These are phyloP conservation scores for Hyphantria cunea DNA, from an alignment of 1,140 invertebrate species.

Conservation along the genomic window DNA sequence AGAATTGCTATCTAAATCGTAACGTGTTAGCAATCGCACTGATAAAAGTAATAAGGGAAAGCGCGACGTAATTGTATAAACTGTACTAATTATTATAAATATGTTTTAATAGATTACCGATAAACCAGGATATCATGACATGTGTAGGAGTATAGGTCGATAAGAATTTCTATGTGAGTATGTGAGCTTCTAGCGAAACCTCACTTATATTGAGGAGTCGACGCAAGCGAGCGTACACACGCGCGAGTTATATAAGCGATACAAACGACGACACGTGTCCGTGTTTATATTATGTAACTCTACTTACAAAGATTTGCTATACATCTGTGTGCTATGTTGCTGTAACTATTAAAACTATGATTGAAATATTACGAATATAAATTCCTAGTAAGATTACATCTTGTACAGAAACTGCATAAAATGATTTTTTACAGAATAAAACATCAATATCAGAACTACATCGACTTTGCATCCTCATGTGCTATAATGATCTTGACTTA, in stretches of 20 bases:
- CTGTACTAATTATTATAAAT: background rate
- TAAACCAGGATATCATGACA: too few species aligned
- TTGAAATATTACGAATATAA: constrained; percentile 9
- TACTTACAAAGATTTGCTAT: constrained; percentile 28
- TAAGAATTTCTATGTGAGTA: too few species aligned
- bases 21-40: background rate
- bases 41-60: constrained; percentile 1
- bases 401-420: too few species aligned
- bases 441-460: too few species aligned
- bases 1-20: constrained; percentile 18
- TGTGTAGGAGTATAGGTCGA: too few species aligned
- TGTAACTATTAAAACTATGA: constrained; percentile 33
- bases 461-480: too few species aligned
- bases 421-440: too few species aligned
- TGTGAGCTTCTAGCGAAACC: too few species aligned
- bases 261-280: constrained; percentile 43
- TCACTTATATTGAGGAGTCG: background rate
- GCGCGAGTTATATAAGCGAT: constrained; percentile 44
- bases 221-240: constrained; percentile 31
- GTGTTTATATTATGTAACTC: constrained; percentile 55
- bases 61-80: background rate
- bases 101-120: too few species aligned
- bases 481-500: too few species aligned
- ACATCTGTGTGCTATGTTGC: constrained; percentile 24
- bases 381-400: too few species aligned